These are phyloP conservation scores for Cyphomyrmex costatus DNA, from an alignment of 1,140 invertebrate genomes.

Conservation along the genomic window DNA sequence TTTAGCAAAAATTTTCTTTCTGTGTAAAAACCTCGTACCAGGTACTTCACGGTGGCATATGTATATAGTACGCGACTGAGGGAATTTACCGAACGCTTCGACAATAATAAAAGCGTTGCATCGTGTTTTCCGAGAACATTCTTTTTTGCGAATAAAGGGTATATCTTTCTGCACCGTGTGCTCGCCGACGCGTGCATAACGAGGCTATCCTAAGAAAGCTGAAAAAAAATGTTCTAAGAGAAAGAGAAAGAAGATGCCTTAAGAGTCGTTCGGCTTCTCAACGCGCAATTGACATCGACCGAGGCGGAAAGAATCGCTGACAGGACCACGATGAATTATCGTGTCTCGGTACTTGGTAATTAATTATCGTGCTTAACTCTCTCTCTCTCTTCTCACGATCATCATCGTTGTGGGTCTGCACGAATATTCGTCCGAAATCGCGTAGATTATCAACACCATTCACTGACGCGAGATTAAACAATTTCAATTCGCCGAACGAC, in stretches of 20 bases:
- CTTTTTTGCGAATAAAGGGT: slow-evolving; percentile 25
- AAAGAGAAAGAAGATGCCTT: not conserved
- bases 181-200: slow-evolving; percentile 69
- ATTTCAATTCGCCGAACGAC: slow-evolving; percentile 42
- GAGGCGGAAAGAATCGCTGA: slow-evolving; percentile 72
- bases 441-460: slow-evolving; percentile 23
- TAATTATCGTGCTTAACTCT: slow-evolving; percentile 61
- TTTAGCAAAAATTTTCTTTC: too few relatives aligned
- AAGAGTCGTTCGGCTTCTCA: slow-evolving; percentile 46
- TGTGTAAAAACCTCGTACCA: not conserved
- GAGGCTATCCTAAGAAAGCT: slow-evolving; percentile 69
- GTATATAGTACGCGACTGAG: not conserved
- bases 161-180: slow-evolving; percentile 31
- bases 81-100: slow-evolving; percentile 28
- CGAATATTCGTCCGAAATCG: not conserved
- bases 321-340: slow-evolving; percentile 70
- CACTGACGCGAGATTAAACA: slow-evolving; percentile 24
- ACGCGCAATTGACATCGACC: slow-evolving; percentile 73
- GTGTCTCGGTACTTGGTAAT: slow-evolving; percentile 60
- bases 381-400: not conserved
- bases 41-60: slow-evolving; percentile 28
- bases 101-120: slow-evolving; percentile 47
- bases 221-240: slow-evolving; percentile 29
- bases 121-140: slow-evolving; percentile 61
- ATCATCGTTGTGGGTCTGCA: slow-evolving; percentile 23